These are phyloP conservation scores for Lophura swinhoii DNA, from an alignment of 2,797 vertebrate genomes.

Conservation along the genomic window DNA sequence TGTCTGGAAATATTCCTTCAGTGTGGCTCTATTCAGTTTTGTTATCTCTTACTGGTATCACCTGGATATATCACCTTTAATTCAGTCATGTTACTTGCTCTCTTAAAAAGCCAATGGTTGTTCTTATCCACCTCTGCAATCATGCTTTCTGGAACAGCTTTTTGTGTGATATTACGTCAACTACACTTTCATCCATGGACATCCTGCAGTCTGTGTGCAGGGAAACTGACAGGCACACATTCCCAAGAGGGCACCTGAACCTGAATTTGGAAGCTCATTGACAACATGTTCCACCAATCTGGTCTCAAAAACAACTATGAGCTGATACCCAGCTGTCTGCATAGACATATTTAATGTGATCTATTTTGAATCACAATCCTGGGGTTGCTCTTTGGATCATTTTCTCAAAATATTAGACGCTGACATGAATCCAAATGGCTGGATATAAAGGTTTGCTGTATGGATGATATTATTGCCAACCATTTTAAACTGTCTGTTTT, in stretches of 20 bases:
- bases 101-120: not conserved
- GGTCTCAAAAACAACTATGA: not conserved
- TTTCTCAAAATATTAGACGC: conserved; percentile 38
- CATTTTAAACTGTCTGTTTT: conserved; percentile 26
- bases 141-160: not conserved
- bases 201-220: fast-evolving
- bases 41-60: not conserved
- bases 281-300: not conserved
- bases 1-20: not conserved
- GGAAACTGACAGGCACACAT: fast-evolving
- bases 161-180: not conserved
- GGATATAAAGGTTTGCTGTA: conserved; percentile 16
- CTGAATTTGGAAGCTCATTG: not conserved
- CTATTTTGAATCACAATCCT: conserved; percentile 27
- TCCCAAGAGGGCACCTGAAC: not conserved
- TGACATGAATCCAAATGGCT: conserved; percentile 41
- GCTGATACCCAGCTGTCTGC: not conserved
- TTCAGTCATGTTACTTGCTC: not conserved
- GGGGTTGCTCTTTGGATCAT: not conserved
- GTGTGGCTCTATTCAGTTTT: not conserved
- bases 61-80: not conserved
- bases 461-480: conserved; percentile 1
- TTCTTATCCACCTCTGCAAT: not conserved
- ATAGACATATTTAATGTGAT: not conserved
- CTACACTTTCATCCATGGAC: not conserved